A percentile compares a stretch with the other conserved stretches of the same genome.
These are phyloP conservation scores for Microplitis demolitor DNA, from an alignment of 1,140 invertebrate species.

Conservation along the genomic window DNA sequence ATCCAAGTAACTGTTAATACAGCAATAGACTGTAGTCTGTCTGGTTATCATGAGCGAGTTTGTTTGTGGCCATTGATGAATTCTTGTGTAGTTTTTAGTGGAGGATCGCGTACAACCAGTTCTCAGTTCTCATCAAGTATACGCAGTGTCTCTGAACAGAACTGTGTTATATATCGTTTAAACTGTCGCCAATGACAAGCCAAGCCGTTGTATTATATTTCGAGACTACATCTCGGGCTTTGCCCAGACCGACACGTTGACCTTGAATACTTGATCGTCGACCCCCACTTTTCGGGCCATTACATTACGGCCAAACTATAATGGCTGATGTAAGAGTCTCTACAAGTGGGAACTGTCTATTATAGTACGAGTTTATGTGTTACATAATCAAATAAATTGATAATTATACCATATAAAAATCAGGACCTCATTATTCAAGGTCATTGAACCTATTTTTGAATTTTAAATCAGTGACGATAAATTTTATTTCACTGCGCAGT, in stretches of 20 bases:
- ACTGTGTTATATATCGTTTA: no score
- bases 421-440: neutral
- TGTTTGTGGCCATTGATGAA: constrained; percentile 27
- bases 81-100: constrained; percentile 30
- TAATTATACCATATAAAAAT: neutral
- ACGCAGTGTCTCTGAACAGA: neutral
- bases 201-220: constrained; percentile 21
- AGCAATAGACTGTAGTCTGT: constrained; percentile 33
- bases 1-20: constrained; percentile 19
- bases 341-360: constrained; percentile 21
- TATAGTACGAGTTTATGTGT: constrained; percentile 9
- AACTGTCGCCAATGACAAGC: neutral
- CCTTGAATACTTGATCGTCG: constrained; percentile 40
- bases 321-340: constrained; percentile 43
- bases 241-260: constrained; percentile 45
- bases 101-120: constrained; percentile 35
- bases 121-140: constrained; percentile 25
- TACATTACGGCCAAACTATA: constrained; percentile 41
- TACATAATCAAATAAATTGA: neutral
- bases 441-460: neutral
- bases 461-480: no score
- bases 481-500: no score
- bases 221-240: constrained; percentile 27
- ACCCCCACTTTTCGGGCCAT: constrained; percentile 23
- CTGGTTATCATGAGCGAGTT: constrained; percentile 33